A percentile compares a stretch with the other conserved stretches of the same genome.
phyloP scores from a whole-genome alignment of 2,888 invertebrate species.

The Rhingia rostrata region DNA sequence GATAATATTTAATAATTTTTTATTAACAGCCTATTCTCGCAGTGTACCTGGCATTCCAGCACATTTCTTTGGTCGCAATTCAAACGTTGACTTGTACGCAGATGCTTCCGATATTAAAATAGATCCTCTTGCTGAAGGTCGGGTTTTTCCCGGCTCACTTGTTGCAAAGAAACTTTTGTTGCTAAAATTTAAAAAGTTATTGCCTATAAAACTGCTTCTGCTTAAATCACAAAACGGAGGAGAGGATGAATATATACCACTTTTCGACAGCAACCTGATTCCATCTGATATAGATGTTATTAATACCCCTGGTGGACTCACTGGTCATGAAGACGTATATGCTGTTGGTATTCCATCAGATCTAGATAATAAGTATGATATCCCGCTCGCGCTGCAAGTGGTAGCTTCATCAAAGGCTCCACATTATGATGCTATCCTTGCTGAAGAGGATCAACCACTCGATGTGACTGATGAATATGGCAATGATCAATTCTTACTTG shows the following conservation, averaged over 20 bases:
- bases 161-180: slow-evolving; percentile 80
- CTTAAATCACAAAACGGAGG: slow-evolving; percentile 79
- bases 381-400: slow-evolving; percentile 78
- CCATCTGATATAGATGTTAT: slow-evolving; percentile 80
- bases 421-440: slow-evolving; percentile 53
- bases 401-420: slow-evolving; percentile 75
- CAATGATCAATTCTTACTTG: slow-evolving; percentile 78
- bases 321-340: slow-evolving; percentile 80
- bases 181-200: slow-evolving; percentile 80
- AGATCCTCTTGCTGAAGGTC: slow-evolving; percentile 58
- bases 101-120: slow-evolving; percentile 24
- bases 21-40: slow-evolving; percentile 31
- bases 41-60: slow-evolving; percentile 17
- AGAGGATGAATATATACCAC: slow-evolving; percentile 80
- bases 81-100: slow-evolving; percentile 36
- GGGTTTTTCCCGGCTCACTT: slow-evolving; percentile 79
- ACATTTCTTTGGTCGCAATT: slow-evolving; percentile 34
- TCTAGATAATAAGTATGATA: slow-evolving; percentile 79
- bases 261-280: slow-evolving; percentile 80
- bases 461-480: slow-evolving; percentile 77
- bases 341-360: slow-evolving; percentile 80
- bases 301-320: slow-evolving; percentile 80
- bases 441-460: slow-evolving; percentile 77
- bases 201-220: slow-evolving; percentile 80
- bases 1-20: background rate